These are phyloP conservation scores for Rhingia campestris DNA, from an alignment of 2,888 invertebrate genomes.

Conservation along the genomic window DNA sequence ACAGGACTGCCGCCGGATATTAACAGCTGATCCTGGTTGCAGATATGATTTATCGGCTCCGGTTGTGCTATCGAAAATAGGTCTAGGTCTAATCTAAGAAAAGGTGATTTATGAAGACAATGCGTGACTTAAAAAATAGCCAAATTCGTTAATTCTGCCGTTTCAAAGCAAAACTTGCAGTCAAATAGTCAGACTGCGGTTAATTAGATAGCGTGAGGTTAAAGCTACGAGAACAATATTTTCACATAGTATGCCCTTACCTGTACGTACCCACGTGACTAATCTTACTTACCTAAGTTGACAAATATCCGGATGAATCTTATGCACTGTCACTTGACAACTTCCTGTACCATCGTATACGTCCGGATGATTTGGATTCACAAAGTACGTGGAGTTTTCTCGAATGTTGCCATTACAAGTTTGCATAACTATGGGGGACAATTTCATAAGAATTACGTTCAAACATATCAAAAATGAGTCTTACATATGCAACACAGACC, in stretches of 20 bases:
- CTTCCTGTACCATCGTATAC: slow-evolving; percentile 90
- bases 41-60: slow-evolving; percentile 89
- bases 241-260: no score
- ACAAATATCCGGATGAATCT: slow-evolving; percentile 90
- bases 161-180: no score
- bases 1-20: slow-evolving; percentile 92
- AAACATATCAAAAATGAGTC: slow-evolving; percentile 28
- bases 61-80: slow-evolving; percentile 90
- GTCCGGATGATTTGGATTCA: slow-evolving; percentile 91
- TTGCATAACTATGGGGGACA: slow-evolving; percentile 86
- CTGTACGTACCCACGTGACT: no score
- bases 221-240: no score
- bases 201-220: no score
- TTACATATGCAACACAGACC: slow-evolving; percentile 82
- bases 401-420: slow-evolving; percentile 90
- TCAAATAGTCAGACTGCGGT: no score
- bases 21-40: slow-evolving; percentile 93
- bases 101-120: background rate
- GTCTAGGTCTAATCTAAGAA: slow-evolving; percentile 89
- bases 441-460: background rate
- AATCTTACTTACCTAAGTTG: slow-evolving; percentile 87
- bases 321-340: slow-evolving; percentile 92
- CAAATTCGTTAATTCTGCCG: no score
- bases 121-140: background rate
- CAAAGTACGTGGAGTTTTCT: slow-evolving; percentile 94